These are phyloP conservation scores for Chaenocephalus aceratus DNA, from an alignment of 2,113 vertebrate species.

Conservation along the genomic window DNA sequence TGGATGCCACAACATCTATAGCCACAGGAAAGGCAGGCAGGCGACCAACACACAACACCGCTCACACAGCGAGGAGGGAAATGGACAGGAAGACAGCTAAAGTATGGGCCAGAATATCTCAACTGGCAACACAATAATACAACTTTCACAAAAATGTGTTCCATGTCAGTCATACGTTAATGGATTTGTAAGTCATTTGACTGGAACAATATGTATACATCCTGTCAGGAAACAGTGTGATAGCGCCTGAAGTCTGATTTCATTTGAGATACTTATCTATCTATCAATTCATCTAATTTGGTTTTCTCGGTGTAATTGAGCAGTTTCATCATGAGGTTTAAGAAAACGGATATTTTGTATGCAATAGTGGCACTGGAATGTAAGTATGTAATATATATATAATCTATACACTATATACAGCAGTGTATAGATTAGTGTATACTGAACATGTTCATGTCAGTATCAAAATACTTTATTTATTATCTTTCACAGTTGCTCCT, in stretches of 20 bases:
- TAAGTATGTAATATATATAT: too few relatives aligned
- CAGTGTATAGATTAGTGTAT: too few relatives aligned
- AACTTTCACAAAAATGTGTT: not conserved
- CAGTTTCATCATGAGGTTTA: not conserved
- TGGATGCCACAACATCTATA: conserved; percentile 30
- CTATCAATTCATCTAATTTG: not conserved
- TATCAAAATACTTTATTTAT: too few relatives aligned
- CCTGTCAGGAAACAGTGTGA: conserved; percentile 1
- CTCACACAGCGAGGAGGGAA: not conserved
- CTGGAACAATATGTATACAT: not conserved
- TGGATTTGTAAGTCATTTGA: not conserved
- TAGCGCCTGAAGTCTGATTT: not conserved
- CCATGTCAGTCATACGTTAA: not conserved
- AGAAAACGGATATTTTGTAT: not conserved
- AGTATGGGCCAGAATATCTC: not conserved
- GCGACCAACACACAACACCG: not conserved
- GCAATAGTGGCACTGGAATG: too few relatives aligned
- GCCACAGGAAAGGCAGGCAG: conserved; percentile 25
- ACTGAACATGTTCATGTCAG: too few relatives aligned
- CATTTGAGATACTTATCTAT: not conserved
- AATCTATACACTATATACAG: too few relatives aligned
- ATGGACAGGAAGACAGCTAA: not conserved
- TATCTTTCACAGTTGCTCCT: too few relatives aligned
- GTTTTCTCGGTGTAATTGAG: not conserved
- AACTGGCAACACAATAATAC: not conserved